Evolutionary conservation across 2,888 invertebrate species (phyloP), one percentile per base, ranked within the genome.

Genomic region (Junonia oenone): DNA sequence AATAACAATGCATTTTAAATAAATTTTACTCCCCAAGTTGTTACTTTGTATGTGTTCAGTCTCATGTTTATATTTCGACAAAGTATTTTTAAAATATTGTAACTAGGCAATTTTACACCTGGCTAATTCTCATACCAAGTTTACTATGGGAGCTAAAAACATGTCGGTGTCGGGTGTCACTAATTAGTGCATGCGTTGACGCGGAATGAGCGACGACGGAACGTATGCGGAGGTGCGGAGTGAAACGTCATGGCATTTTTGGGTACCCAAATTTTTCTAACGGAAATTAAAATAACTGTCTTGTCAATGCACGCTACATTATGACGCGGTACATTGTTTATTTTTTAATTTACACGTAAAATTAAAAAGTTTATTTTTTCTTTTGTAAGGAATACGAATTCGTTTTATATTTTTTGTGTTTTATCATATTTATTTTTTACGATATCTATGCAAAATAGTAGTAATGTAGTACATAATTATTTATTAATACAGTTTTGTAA

Each of bases 121-220:
- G 80, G 79, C 72, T 76, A 71, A 66, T 67, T 74, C 72, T 64
- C 69, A 70, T 63, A 63, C 65, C 67, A 66, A 76, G 76, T 81
- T 81, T 81, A 78, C 79, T 81, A 75, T 76, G 80, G 77, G 79
- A 80, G 79, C 72, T 71, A 71, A 72, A 66, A 71, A 63, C 68
- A 67, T 68, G 64, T 57, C 63, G 72, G 82, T 79, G 78, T 83
- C 71, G 76, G 78, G 72, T 84, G 78, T 79, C 79, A 71, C 79
- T 87, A 89, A 88, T 87, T 88, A 87, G 85, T 79, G 75, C 73
- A 81, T 72, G 83, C 86, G 83, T 71, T 81, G 86, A 81, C 76
- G 85, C 79, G 83, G 81, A 86, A 86, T 84, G 80, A 74, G 71
- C 62, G 74, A 70, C 72, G 77, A 73, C 63, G 73, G 73, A 73